Conservation (phyloP, 2,797 vertebrate genomes). For the Aulostomus chinensis region DNA sequence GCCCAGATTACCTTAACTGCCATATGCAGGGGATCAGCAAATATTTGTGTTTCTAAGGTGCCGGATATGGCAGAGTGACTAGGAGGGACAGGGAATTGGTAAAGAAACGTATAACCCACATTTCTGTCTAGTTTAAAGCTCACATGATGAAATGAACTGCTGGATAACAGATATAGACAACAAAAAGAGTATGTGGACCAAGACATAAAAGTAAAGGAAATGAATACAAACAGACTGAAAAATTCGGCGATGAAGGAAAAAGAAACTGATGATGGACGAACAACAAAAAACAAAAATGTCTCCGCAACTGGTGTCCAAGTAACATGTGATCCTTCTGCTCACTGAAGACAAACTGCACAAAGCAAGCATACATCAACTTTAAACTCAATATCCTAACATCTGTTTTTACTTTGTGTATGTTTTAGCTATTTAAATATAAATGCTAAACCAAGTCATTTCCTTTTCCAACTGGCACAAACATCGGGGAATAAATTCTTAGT, state of each 20-base stretch:
- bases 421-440: neutral
- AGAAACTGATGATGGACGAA: constrained; percentile 2
- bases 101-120: constrained; percentile 18
- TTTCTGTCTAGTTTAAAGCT: constrained; percentile 19
- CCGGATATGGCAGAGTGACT: constrained; percentile 53
- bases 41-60: constrained; percentile 59
- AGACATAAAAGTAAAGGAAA: constrained; percentile 7
- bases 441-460: no score
- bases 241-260: constrained; percentile 16
- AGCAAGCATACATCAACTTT: constrained; percentile 8
- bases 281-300: no score
- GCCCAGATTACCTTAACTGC: constrained; percentile 48
- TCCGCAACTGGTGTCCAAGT: constrained; percentile 2
- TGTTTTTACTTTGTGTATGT: neutral
- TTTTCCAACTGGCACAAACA: neutral
- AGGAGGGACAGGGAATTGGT: constrained; percentile 23
- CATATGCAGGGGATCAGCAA: constrained; percentile 61
- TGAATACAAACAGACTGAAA: neutral
- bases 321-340: neutral
- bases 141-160: constrained; percentile 6
- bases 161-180: constrained; percentile 1
- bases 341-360: neutral
- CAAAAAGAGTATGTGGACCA: neutral
- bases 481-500: no score
- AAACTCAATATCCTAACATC: neutral